Base-by-base conservation (phyloP, 2,113 vertebrate species). In the Zapornia atra region DNA sequence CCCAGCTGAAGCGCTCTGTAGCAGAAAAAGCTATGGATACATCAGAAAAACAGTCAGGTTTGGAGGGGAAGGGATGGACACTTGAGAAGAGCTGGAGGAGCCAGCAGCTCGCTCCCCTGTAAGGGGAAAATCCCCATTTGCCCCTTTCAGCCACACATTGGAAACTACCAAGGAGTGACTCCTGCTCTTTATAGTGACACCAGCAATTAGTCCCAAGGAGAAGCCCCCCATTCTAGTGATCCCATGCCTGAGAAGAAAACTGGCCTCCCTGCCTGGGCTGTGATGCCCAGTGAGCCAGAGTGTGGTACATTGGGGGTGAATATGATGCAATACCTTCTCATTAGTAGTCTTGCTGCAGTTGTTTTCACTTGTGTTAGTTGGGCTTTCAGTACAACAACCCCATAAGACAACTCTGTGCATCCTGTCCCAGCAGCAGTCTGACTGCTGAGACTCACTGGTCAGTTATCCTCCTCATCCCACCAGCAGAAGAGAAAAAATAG, bases 41-140 rank as follows among this genome's bases (percentile, higher is more conserved):
- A 73, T 13, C 46, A 59, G 36, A 46, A 83, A 61, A 34, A 21
- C 0, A 0, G 15, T 2, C 5, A 4, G 13, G 2, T 59, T 76
- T 81, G 64, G 71, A 77, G 11, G 3, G 8, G 70, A 90, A 88
- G 26, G 21, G 36, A 40, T 29, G n/a, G 63, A 40, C 10, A 13
- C 13, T 46, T 38, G 10, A 50, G 33, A 36, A 90, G 38, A 77
- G 36, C n/a, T 36, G 69, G 71, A 81, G n/a, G 13, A 24, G 44
- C 31, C 34, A 36, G 7, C 10, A 2, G 0, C 44, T 75, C 2
- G 0, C 15, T n/a, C 12, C 46, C 29, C 33, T 46, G 9, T 31
- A 42, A 80, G 17, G 5, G 7, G 15, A 76, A 90, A 44, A 79
- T 72, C 11, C n/a, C 57, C 38, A 13, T 25, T 79, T 63, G 21